Percentiles rank a stretch among this genome's conserved stretches.
These are phyloP conservation scores for Sylvia atricapilla DNA, from an alignment of 2,113 vertebrate species.

Conservation along the genomic window DNA sequence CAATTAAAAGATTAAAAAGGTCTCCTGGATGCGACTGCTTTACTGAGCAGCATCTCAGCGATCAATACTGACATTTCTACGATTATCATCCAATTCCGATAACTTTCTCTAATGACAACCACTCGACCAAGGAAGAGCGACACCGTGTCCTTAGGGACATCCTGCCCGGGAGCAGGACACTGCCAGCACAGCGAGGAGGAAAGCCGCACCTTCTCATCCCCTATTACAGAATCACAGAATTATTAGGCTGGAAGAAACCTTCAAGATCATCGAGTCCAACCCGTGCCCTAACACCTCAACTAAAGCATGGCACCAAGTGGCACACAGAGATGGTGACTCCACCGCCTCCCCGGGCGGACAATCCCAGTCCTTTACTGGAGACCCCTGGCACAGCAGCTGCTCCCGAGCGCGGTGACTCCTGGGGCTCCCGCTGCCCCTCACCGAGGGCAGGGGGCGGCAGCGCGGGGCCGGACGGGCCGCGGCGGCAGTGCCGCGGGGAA, in stretches of 20 bases:
- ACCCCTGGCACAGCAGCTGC: not conserved
- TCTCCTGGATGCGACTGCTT: not conserved
- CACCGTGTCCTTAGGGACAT: not conserved
- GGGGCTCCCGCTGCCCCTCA: not conserved
- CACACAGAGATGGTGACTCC: no score
- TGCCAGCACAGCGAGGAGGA: not conserved
- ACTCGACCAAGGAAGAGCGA: not conserved
- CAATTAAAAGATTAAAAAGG: no score
- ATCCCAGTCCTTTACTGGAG: no score
- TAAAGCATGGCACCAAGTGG: no score
- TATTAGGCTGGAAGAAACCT: no score
- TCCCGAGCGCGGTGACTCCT: not conserved
- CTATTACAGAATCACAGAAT: not conserved
- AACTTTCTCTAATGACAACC: not conserved
- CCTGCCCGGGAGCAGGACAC: not conserved
- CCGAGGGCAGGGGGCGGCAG: rapidly evolving
- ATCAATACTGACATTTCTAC: not conserved
- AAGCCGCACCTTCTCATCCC: rapidly evolving
- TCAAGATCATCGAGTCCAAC: no score
- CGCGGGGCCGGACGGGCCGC: not conserved
- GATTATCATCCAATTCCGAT: rapidly evolving
- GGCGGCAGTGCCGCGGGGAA: not conserved
- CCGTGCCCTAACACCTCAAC: no score
- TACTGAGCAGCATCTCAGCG: not conserved
- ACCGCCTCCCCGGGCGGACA: no score